Percentiles rank a stretch among this genome's conserved stretches.
Conservation (phyloP, 2,113 vertebrate species). For the Oophaga pumilio region DNA sequence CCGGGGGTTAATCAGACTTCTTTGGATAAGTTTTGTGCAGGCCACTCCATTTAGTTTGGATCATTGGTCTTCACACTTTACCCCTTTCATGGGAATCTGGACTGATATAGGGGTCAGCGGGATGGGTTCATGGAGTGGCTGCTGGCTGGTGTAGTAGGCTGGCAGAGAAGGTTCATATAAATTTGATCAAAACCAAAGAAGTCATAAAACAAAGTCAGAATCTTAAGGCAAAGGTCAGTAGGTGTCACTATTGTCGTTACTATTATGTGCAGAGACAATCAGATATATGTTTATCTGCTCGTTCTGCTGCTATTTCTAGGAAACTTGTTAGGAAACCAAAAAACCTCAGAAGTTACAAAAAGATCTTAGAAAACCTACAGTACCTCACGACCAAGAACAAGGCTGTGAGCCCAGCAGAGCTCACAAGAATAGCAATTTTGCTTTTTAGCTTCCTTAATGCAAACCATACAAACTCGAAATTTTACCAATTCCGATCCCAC, state of each 20-base stretch:
- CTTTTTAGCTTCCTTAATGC: neutral
- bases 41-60: too few species aligned
- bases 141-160: too few species aligned
- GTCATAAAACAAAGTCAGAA: too few species aligned
- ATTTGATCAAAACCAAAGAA: too few species aligned
- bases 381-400: neutral
- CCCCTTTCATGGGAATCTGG: too few species aligned
- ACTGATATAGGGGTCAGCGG: too few species aligned
- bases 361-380: slow-evolving; percentile 19
- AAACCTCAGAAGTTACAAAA: slow-evolving; percentile 9
- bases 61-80: too few species aligned
- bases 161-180: too few species aligned
- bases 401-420: neutral
- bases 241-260: slow-evolving; percentile 4
- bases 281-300: slow-evolving; percentile 1
- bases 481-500: neutral
- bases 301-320: slow-evolving; percentile 25
- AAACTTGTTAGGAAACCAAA: slow-evolving; percentile 29
- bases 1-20: too few species aligned
- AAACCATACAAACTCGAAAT: neutral
- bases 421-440: neutral
- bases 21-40: too few species aligned
- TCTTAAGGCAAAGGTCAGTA: neutral
- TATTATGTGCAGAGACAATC: neutral
- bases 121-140: too few species aligned